These are phyloP conservation scores for Tigriopus californicus DNA, from an alignment of 2,888 invertebrate species.

Conservation along the genomic window DNA sequence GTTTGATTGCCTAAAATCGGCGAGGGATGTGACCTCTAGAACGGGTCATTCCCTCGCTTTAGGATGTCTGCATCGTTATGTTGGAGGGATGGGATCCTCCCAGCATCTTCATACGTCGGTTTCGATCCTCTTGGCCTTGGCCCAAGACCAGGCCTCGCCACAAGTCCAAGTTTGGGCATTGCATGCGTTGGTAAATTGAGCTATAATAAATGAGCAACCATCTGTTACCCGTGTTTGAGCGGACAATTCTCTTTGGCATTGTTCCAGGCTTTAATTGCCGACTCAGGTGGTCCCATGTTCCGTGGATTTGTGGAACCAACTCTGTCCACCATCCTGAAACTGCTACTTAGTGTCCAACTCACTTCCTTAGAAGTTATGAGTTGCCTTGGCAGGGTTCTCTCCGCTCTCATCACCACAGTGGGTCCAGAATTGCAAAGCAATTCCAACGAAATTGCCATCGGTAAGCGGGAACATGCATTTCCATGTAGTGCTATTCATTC, in stretches of 20 bases:
- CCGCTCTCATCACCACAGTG: slow-evolving; percentile 84
- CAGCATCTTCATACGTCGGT: slow-evolving; percentile 86
- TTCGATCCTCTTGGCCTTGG: slow-evolving; percentile 61
- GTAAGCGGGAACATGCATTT: no score
- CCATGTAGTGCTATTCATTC: no score
- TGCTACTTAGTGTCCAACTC: slow-evolving; percentile 72
- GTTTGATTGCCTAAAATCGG: slow-evolving; percentile 66
- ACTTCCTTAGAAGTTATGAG: slow-evolving; percentile 29
- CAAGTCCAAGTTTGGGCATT: slow-evolving; percentile 95
- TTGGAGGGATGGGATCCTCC: slow-evolving; percentile 78
- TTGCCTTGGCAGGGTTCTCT: slow-evolving; percentile 12
- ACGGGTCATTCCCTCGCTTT: slow-evolving; percentile 61
- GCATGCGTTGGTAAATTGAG: slow-evolving; percentile 49
- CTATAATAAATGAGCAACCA: background rate
- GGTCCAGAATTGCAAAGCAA: slow-evolving; percentile 88
- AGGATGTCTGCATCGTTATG: slow-evolving; percentile 86
- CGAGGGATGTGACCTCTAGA: slow-evolving; percentile 52
- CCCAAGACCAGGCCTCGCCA: slow-evolving; percentile 78
- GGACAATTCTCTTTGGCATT: no score
- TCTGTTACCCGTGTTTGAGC: background rate
- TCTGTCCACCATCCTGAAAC: slow-evolving; percentile 66
- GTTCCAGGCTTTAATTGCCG: slow-evolving; percentile 60
- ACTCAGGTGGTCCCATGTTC: slow-evolving; percentile 98
- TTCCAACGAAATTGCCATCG: slow-evolving; percentile 1
- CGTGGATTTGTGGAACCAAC: slow-evolving; percentile 89